Percentiles rank a stretch among this genome's conserved stretches.
These are phyloP conservation scores for Dorcus hopei DNA, from an alignment of 2,888 invertebrate genomes.

Conservation along the genomic window DNA sequence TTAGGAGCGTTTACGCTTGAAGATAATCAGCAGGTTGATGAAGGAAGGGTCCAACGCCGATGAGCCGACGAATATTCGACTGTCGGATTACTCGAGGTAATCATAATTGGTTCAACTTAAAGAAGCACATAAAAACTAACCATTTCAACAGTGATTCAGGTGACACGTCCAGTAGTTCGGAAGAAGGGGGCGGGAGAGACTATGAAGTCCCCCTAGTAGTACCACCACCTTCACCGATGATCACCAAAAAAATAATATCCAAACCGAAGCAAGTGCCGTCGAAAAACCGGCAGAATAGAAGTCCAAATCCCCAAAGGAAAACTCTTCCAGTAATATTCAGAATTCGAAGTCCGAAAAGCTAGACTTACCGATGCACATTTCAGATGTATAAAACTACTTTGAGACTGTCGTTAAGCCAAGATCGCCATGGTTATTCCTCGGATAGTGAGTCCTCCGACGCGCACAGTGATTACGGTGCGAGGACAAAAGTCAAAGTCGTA, in stretches of 20 bases:
- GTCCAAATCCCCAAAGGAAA: conserved; percentile 52
- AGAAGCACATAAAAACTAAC: background rate
- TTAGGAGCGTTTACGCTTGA: conserved; percentile 72
- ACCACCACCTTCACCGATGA: conserved; percentile 71
- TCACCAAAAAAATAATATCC: conserved; percentile 46
- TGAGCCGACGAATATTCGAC: conserved; percentile 79
- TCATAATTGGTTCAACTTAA: background rate
- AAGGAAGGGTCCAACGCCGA: conserved; percentile 86
- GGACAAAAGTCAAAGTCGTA: conserved; percentile 10
- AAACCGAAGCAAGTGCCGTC: conserved; percentile 28
- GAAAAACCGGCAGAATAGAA: conserved; percentile 31
- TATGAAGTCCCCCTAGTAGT: conserved; percentile 52
- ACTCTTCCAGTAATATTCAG: conserved; percentile 53
- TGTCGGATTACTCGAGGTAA: conserved; percentile 87
- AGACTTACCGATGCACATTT: conserved; percentile 17
- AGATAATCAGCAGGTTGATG: conserved; percentile 74
- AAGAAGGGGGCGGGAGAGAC: conserved; percentile 55
- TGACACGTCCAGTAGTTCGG: conserved; percentile 70
- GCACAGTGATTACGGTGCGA: conserved; percentile 13
- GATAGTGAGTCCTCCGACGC: conserved; percentile 22
- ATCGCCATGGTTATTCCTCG: conserved; percentile 30
- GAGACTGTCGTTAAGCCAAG: conserved; percentile 45
- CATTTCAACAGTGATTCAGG: conserved; percentile 67
- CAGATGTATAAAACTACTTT: conserved; percentile 60
- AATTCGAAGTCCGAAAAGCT: background rate